Conservation (phyloP, 92 coral and sea anemone genomes). For the Galaxea fascicularis region DNA sequence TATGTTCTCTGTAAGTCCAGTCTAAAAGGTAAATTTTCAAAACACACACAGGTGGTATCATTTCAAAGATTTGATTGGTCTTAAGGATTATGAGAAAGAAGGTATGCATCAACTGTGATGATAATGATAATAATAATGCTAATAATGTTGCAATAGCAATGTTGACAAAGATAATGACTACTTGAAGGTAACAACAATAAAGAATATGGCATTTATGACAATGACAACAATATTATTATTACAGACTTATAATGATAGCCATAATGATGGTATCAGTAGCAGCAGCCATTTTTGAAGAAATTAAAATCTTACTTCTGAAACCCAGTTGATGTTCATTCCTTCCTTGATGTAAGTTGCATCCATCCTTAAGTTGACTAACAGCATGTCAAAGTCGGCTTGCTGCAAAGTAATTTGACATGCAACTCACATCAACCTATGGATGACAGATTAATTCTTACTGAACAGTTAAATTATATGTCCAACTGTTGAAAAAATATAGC, state of each 20-base stretch:
- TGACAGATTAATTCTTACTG: not conserved
- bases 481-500: too few species aligned
- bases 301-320: slow-evolving; percentile 76
- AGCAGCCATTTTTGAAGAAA: not conserved
- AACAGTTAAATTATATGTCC: too few species aligned
- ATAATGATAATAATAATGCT: not conserved
- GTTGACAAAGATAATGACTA: not conserved
- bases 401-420: slow-evolving; percentile 22
- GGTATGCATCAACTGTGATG: not conserved
- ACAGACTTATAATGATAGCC: not conserved
- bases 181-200: not conserved
- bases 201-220: not conserved
- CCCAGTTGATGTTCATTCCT: slow-evolving; percentile 94
- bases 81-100: not conserved
- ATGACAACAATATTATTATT: not conserved
- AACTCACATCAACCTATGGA: not conserved
- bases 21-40: slow-evolving; percentile 30
- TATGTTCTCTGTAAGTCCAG: slow-evolving; percentile 93
- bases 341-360: slow-evolving; percentile 96
- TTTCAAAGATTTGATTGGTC: not conserved
- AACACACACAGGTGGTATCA: not conserved
- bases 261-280: not conserved
- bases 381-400: slow-evolving; percentile 99
- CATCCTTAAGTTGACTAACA: slow-evolving; percentile 93
- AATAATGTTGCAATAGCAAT: not conserved